Conservation (phyloP, 2,113 vertebrate genomes). For the Epinephelus moara region DNA sequence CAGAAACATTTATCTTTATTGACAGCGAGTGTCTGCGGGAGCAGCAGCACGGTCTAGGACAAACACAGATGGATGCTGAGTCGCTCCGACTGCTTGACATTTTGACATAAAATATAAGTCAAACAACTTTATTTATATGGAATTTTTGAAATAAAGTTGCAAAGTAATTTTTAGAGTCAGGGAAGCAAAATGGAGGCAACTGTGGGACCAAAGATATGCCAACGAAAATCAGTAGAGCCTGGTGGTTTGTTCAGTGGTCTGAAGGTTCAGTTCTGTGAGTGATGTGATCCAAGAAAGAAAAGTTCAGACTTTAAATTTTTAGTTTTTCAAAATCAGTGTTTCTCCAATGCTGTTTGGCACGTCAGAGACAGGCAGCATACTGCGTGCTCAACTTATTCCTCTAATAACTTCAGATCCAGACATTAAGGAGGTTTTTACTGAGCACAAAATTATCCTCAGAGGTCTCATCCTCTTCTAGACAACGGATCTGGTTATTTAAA, state of each 20-base stretch:
- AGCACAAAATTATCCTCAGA: too few relatives aligned
- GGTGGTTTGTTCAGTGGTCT: too few relatives aligned
- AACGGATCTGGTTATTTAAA: too few relatives aligned
- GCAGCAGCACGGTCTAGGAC: not conserved
- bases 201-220: not conserved
- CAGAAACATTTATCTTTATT: conserved; percentile 42
- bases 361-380: too few relatives aligned
- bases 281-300: not conserved
- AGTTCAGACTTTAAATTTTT: too few relatives aligned
- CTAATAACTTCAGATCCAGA: too few relatives aligned
- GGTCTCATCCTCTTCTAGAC: too few relatives aligned
- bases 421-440: too few relatives aligned
- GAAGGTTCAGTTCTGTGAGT: not conserved
- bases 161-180: not conserved
- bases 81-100: not conserved
- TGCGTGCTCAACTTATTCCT: too few relatives aligned
- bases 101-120: not conserved
- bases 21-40: conserved; percentile 11
- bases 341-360: too few relatives aligned
- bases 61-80: conserved; percentile 1
- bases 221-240: too few relatives aligned
- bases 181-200: not conserved
- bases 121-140: not conserved
- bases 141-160: not conserved
- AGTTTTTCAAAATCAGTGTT: not conserved